phyloP scores from a whole-genome alignment of 1,140 invertebrate genomes.

The Proales similis region DNA sequence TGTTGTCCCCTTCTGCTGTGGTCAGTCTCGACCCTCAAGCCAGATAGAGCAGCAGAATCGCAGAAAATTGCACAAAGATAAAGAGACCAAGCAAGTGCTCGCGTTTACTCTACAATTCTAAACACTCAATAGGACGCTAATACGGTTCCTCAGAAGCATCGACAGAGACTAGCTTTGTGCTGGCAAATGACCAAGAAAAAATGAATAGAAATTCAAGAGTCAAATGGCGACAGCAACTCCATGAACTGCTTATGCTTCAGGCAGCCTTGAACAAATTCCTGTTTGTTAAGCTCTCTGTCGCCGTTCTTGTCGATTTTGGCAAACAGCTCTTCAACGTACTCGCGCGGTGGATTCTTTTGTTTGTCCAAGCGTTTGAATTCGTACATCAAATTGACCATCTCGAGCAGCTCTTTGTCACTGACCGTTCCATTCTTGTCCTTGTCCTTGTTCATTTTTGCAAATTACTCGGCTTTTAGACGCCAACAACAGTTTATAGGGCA shows the following conservation, averaged over 20 bases:
- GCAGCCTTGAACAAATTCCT: slow-evolving; percentile 19
- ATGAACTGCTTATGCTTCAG: slow-evolving; percentile 14
- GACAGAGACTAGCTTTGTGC: no score
- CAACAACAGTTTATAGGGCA: neutral
- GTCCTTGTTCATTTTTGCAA: slow-evolving; percentile 11
- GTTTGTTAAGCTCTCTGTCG: slow-evolving; percentile 15
- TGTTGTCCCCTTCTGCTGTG: no score
- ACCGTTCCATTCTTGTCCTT: slow-evolving; percentile 20
- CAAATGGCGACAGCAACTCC: slow-evolving; percentile 34
- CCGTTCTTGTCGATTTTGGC: slow-evolving; percentile 19
- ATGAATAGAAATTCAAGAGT: no score
- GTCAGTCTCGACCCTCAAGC: no score
- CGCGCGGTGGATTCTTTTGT: slow-evolving; percentile 17
- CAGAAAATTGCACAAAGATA: no score
- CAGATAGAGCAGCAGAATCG: no score
- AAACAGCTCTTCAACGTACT: slow-evolving; percentile 21
- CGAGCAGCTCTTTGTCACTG: slow-evolving; percentile 19
- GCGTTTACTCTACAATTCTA: no score
- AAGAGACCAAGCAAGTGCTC: no score
- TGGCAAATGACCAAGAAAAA: no score
- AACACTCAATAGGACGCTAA: no score
- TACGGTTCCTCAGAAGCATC: no score
- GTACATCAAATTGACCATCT: slow-evolving; percentile 14
- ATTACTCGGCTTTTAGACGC: neutral
- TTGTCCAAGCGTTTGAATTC: slow-evolving; percentile 9